Base-by-base conservation (phyloP, 1,140 invertebrate species). In the Magallana angulata region DNA sequence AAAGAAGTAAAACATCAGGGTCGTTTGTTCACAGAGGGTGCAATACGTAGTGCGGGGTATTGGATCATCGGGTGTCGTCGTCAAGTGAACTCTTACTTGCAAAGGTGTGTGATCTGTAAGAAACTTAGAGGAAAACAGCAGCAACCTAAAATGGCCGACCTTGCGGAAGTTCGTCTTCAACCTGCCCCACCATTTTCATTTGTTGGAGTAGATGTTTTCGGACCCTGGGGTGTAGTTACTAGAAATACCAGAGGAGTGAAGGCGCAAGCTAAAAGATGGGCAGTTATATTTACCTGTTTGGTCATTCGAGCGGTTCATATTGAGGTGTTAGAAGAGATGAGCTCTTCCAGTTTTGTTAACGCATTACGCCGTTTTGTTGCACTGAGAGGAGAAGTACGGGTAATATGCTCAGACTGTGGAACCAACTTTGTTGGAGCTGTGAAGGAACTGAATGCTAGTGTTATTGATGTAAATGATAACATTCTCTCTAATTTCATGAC, bases 1-100 rank as follows among this genome's bases (percentile, higher is more conserved):
- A 57, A 88, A 60, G 64, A 83, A n/a, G 80, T 89, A 0, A 36
- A 64, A 5, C 91, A 92, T 64, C 91, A 91, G 64, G 91, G 91
- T 6, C 48, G 84, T 57, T 68, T 76, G 14, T 16, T 89, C 14
- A 89, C 88, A 1, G 88, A 86, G 30, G 88, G 88, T 3, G 68
- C 88, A 6, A 64, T 92, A 1, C 83, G 91, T 56, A 82, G 87
- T 8, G 57, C 57, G 7, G 91, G 91, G 30, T 91, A 81, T 64
- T 92, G 91, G 91, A 88, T 92, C 6, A 84, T 89, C 16, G 89
- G 88, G n/a, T 71, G 18, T 24, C 18, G 18, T 24, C 18, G 18
- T 12, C 16, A 90, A 88, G n/a, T n/a, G 83, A 30, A 11, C 86
- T 14, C 62, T 92, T n/a, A 64, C 76, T 18, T 87, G 85, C 9